Evolutionary conservation across 2,797 vertebrate species (phyloP).

Genomic region (Poeciliopsis paucimaculata): DNA sequence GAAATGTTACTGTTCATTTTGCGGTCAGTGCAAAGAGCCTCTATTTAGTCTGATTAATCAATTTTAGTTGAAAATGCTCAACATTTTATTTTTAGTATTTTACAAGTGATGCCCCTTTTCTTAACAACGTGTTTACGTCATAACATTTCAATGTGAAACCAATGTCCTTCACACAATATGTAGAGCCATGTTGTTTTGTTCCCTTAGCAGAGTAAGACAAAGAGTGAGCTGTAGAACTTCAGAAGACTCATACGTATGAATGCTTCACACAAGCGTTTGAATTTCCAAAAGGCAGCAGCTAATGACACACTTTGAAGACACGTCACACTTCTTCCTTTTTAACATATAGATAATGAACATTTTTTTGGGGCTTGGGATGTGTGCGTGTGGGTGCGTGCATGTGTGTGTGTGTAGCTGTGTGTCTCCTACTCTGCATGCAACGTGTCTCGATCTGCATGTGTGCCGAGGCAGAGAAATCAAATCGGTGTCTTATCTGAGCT

Average conservation of each 20-base stretch:
- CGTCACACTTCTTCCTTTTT: background rate
- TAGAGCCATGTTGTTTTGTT: background rate
- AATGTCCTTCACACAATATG: background rate
- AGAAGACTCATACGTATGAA: background rate
- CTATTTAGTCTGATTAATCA: background rate
- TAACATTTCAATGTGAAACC: background rate
- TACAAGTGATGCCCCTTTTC: background rate
- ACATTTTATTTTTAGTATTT: background rate
- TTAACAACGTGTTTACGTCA: background rate
- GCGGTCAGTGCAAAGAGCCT: background rate
- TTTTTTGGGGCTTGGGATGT: background rate
- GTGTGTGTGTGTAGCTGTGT: background rate
- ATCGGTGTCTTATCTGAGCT: constrained; percentile 53
- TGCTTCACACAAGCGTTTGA: background rate
- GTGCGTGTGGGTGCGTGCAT: background rate
- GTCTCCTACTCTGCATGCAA: constrained; percentile 15
- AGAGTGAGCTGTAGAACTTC: background rate
- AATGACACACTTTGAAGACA: background rate
- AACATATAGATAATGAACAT: background rate
- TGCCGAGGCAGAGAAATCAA: constrained; percentile 39
- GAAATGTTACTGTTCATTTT: background rate
- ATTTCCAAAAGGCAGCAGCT: background rate
- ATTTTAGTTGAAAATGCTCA: background rate
- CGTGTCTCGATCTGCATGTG: constrained; percentile 22
- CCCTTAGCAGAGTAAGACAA: background rate